A percentile compares a stretch with the other conserved stretches of the same genome.
Conservation (phyloP, 2,888 invertebrate species). For the Plagiodera versicolora region DNA sequence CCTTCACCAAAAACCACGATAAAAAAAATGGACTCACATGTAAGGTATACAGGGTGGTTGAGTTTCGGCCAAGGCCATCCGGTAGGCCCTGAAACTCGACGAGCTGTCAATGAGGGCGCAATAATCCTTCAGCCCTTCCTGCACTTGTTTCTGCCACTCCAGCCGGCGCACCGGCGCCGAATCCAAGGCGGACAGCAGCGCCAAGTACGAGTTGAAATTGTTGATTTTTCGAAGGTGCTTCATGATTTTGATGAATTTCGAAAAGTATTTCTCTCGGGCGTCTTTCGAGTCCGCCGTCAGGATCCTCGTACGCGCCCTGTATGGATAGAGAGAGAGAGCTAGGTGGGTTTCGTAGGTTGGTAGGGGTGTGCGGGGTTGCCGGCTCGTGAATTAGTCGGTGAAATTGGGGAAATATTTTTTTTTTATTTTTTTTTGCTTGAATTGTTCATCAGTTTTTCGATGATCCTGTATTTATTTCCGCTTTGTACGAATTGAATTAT, state of each 20-base stretch:
- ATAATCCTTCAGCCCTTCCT: slow-evolving; percentile 91
- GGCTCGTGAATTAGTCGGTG: no score
- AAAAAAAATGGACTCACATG: slow-evolving; percentile 70
- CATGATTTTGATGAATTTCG: slow-evolving; percentile 98
- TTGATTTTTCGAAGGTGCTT: slow-evolving; percentile 95
- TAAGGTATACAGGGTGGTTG: slow-evolving; percentile 99
- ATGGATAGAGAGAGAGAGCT: not conserved
- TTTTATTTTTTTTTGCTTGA: no score
- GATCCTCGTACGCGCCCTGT: slow-evolving; percentile 85
- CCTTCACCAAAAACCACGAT: not conserved
- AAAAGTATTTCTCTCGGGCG: slow-evolving; percentile 84
- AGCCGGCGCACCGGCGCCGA: slow-evolving; percentile 91
- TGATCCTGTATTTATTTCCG: no score
- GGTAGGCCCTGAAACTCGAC: slow-evolving; percentile 96
- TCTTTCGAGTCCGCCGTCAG: slow-evolving; percentile 94
- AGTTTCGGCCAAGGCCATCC: slow-evolving; percentile 91
- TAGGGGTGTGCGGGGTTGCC: no score
- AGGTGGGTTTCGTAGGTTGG: no score
- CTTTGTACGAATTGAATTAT: no score
- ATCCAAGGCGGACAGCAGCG: slow-evolving; percentile 93
- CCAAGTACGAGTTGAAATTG: slow-evolving; percentile 98
- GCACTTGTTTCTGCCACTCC: slow-evolving; percentile 91
- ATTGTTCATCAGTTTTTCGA: no score
- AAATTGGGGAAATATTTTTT: no score
- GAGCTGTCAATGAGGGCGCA: slow-evolving; percentile 96